phyloP scores from a whole-genome alignment of 2,113 vertebrate species.

The Malaclemys terrapin region DNA sequence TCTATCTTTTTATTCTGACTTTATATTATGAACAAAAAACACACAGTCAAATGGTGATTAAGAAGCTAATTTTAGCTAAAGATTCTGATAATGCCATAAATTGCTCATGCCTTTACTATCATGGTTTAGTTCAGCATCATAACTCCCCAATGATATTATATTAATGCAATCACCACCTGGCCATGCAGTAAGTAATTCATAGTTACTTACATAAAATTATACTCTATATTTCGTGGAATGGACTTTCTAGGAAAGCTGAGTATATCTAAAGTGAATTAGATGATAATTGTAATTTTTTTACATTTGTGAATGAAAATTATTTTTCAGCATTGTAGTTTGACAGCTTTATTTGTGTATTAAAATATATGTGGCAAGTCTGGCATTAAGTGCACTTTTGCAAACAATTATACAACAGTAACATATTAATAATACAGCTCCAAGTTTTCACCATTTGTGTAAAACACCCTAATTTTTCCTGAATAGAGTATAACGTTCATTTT shows the following conservation, averaged over 20 bases:
- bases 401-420: not conserved
- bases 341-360: not conserved
- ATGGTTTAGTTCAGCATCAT: not conserved
- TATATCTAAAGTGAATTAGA: not conserved
- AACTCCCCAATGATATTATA: not conserved
- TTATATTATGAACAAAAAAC: not conserved
- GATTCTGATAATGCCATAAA: not conserved
- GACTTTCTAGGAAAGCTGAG: not conserved
- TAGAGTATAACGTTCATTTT: not conserved
- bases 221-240: not conserved
- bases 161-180: not conserved
- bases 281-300: not conserved
- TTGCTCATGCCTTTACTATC: not conserved
- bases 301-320: not conserved
- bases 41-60: not conserved
- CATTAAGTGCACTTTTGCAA: not conserved
- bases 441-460: not conserved
- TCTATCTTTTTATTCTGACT: not conserved
- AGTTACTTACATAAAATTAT: constrained; percentile 1
- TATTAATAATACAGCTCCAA: not conserved
- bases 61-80: not conserved
- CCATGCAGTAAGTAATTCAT: not conserved
- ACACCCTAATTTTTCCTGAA: not conserved
- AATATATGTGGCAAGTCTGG: not conserved
- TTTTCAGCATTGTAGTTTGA: not conserved